Evolutionary conservation across 1,140 invertebrate species (phyloP).

Genomic region (Latrodectus geometricus): DNA sequence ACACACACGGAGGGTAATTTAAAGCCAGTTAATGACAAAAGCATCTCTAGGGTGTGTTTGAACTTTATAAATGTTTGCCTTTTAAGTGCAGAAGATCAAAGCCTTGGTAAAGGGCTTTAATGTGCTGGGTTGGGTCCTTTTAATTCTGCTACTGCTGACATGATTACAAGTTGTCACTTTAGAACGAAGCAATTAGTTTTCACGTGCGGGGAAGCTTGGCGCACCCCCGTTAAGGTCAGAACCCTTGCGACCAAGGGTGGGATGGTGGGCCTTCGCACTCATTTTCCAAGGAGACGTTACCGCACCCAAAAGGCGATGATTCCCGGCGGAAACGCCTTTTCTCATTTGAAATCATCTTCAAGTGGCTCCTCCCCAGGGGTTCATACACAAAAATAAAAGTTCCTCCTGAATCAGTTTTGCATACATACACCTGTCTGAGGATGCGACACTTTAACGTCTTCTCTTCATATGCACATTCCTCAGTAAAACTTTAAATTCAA

Average conservation of each 20-base stretch:
- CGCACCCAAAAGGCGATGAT: conserved; percentile 56
- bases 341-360: conserved; percentile 30
- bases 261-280: conserved; percentile 39
- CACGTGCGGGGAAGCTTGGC: conserved; percentile 42
- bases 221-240: conserved; percentile 47
- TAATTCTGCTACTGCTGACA: conserved; percentile 61
- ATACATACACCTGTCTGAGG: background rate
- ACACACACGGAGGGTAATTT: conserved; percentile 26
- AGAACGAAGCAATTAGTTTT: conserved; percentile 54
- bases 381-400: conserved; percentile 47
- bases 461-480: too few species aligned
- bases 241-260: conserved; percentile 48
- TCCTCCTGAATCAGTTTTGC: conserved; percentile 9
- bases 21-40: conserved; percentile 34
- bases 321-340: conserved; percentile 37
- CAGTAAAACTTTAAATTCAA: too few species aligned
- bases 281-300: conserved; percentile 39
- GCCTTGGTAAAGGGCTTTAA: conserved; percentile 46
- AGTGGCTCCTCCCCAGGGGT: conserved; percentile 34
- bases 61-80: conserved; percentile 54
- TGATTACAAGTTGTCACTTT: conserved; percentile 59
- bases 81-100: conserved; percentile 41
- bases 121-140: conserved; percentile 52
- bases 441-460: background rate
- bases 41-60: conserved; percentile 49